Base-by-base conservation (phyloP, 2,113 vertebrate genomes). In the Pseudorasbora parva region DNA sequence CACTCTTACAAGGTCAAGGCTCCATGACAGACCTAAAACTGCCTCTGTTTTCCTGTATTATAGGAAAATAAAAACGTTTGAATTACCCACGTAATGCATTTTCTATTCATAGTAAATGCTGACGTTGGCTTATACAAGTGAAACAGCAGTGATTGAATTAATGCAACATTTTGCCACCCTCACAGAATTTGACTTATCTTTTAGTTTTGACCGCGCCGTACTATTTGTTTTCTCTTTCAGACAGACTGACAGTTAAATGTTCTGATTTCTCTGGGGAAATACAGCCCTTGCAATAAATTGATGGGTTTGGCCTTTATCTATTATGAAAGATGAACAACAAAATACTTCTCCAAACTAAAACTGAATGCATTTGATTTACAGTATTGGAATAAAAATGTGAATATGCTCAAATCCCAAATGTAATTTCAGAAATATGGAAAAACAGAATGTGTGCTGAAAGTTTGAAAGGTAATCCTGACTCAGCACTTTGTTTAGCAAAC, bases 351-450 rank as follows among this genome's bases (percentile, higher is more conserved):
- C 59, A 66, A 60, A 19, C 14, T 60, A 17, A 25, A 66, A 43
- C 60, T 19, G 8, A 79, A 64, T 27, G 37, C 37, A 23, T 79
- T 47, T 66, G 41, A 79, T 79, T 79, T 21, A 7, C 37, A 37
- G 37, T 37, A 79, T 45, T 25, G n/a, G 57, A 79, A 79, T 45
- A 78, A 10, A 45, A 66, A 49, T 64, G 25, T 49, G 41, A 60
- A 60, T 45, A 60, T 60, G 51, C 64, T 25, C 14, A 79, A 79
- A 43, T 85, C 69, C 45, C 56, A 51, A 49, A 79, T 47, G 77
- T 49, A 30, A 79, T 79, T 78, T 78, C 41, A 25, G 43, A 27
- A 64, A 62, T 11, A 54, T 7, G 27, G 27, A 51, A 17, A 51
- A 30, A 23, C 33, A 8, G 33, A 57, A 37, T 78, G 64, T 64